Base-by-base conservation (phyloP, 2,797 vertebrate genomes). In the Ctenosaura bakeri region DNA sequence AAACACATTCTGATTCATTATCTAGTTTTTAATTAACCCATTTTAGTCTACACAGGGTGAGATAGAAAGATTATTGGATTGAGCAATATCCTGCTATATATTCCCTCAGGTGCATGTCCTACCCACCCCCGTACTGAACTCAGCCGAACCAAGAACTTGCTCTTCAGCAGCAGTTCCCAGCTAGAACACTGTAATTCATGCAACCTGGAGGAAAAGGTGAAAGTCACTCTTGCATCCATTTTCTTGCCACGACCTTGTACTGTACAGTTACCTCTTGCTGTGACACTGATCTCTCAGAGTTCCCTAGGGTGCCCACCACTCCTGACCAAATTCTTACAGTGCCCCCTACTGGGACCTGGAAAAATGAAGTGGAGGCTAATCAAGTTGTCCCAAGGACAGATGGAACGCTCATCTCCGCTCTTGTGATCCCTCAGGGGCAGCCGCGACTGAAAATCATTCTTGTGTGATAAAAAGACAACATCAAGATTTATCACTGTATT, bases 1-100 rank as follows among this genome's bases (percentile, higher is more conserved):
- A 91, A 82, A 54, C 73, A 78, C 79, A 71, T 54, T 86, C 77
- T n/a, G 64, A 56, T 59, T 91, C 35, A 59, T 83, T 89, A 77
- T 42, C 79, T 83, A 35, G 90, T 78, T 89, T 89, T 82, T 83
- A 86, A 91, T 91, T 91, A 91, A 91, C 90, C 85, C 38, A 71
- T 32, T 69, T 50, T 74, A 78, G 83, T 83, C 46, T 77, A 64
- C 22, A 13, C 35, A 69, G 71, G 52, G n/a, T 10, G 29, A 64
- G 87, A 86, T 64, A 35, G 38, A 89, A 86, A 81, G 16, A 82
- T 81, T 77, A 66, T 38, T 73, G n/a, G 38, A 64, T 76, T 66
- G 29, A 90, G 42, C 20, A 81, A 71, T 52, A 74, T 81, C 54
- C 35, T 77, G 81, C 74, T 76, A 24, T 62, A 46, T 29, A 46